Evolutionary conservation across 2,113 vertebrate species (phyloP).

Genomic region (Apistogramma diplotaenia): DNA sequence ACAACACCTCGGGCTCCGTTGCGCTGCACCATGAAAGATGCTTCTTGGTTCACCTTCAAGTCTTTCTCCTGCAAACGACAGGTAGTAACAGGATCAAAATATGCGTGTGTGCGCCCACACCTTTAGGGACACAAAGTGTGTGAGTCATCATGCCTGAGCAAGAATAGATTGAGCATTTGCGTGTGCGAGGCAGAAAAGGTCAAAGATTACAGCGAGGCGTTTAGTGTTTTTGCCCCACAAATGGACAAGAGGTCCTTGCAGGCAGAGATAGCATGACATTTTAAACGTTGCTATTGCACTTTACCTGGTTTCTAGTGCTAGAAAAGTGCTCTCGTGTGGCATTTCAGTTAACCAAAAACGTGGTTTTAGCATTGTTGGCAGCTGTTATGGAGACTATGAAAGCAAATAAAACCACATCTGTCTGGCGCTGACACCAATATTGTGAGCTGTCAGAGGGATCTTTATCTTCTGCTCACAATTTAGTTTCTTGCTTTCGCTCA

Average conservation of each 20-base stretch:
- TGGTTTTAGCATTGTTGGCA: slow-evolving; percentile 39
- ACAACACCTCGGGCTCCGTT: slow-evolving; percentile 88
- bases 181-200: slow-evolving; percentile 54
- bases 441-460: slow-evolving; percentile 18
- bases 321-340: slow-evolving; percentile 29
- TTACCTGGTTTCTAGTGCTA: slow-evolving; percentile 18
- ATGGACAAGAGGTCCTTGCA: slow-evolving; percentile 11
- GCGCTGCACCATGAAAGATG: slow-evolving; percentile 91
- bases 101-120: not conserved
- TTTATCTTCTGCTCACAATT: slow-evolving; percentile 17
- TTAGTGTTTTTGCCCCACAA: slow-evolving; percentile 43
- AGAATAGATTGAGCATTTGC: slow-evolving; percentile 48
- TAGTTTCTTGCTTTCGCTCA: slow-evolving; percentile 19
- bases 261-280: slow-evolving; percentile 50
- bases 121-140: slow-evolving; percentile 35
- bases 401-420: slow-evolving; percentile 41
- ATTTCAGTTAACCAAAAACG: slow-evolving; percentile 40
- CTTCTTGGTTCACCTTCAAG: slow-evolving; percentile 90
- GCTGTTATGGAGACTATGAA: slow-evolving; percentile 30
- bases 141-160: slow-evolving; percentile 53
- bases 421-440: slow-evolving; percentile 18
- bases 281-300: slow-evolving; percentile 42
- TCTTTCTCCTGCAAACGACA: slow-evolving; percentile 85
- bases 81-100: not conserved
- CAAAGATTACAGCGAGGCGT: slow-evolving; percentile 59